Base-by-base conservation (phyloP, 1,140 invertebrate species). In the Calephelis nemesis region DNA sequence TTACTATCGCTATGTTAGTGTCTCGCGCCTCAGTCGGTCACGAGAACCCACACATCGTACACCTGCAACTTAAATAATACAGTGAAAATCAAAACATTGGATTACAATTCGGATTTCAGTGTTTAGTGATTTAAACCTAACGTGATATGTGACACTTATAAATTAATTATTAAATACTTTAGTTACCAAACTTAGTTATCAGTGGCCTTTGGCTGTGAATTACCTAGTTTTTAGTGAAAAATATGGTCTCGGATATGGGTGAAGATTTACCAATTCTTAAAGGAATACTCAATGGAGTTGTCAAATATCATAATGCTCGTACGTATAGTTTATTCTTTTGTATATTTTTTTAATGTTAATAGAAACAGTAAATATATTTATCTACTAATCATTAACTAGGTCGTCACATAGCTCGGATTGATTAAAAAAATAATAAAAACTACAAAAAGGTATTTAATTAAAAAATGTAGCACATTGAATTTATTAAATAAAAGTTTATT, bases 251-350 rank as follows among this genome's bases (percentile, higher is more conserved):
- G 82, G 93, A 93, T 87, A 97, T 97, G 96, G 95, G 94, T 87
- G 96, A 97, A 93, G 96, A 97, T 93, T 94, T 97, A 90, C 96
- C 96, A 73, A 97, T 97, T 81, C 93, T 97, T 47, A 97, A 97
- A 90, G 96, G 96, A 72, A 97, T 97, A 88, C 94, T 97, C 65
- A 97, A 97, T 89, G 96, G 96, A 83, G 96, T 96, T 76, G 95
- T 96, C 84, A 95, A 96, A 90, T 97, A 97, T 92, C 96, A 96
- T 88, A 97, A 97, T 95, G 96, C 96, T 93, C 96, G 96, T 97
- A 97, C 90, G 96, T 97, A 93, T 93, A 30, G 30, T 30, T 30
- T 74, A 71, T 78, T 81, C 67, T 71, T 68, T 45, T 45, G 30
- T 30, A 30, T 2, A 30, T 4, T 4, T 30, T 30, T 30, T 30